These are phyloP conservation scores for Cichlasoma orientale DNA, from an alignment of 2,797 vertebrate genomes.

Conservation along the genomic window DNA sequence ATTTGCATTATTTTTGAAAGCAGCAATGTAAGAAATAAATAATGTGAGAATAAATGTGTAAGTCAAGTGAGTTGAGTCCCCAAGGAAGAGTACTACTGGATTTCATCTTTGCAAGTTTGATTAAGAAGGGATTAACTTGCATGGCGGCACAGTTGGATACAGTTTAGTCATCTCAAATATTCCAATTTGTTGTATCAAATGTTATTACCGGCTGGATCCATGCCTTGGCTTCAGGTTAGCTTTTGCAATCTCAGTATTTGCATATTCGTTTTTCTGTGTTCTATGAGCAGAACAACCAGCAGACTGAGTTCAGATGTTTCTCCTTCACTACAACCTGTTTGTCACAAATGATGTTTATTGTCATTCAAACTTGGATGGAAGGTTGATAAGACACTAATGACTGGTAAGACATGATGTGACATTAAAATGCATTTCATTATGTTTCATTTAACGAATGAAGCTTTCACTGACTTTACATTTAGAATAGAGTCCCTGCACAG, in stretches of 20 bases:
- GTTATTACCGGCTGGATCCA: slow-evolving; percentile 44
- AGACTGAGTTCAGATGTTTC: slow-evolving; percentile 22
- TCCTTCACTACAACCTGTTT: slow-evolving; percentile 13
- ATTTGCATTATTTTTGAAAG: not conserved
- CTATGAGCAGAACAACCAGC: slow-evolving; percentile 14
- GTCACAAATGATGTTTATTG: slow-evolving; percentile 30
- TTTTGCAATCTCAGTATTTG: slow-evolving; percentile 41
- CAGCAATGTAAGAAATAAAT: slow-evolving; percentile 6
- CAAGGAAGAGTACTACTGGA: not conserved
- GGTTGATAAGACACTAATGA: slow-evolving; percentile 35
- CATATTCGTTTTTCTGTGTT: slow-evolving; percentile 48
- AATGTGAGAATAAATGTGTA: not conserved
- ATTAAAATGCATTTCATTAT: slow-evolving; percentile 36
- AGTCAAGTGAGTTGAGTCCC: slow-evolving; percentile 4
- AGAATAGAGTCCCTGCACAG: slow-evolving; percentile 1
- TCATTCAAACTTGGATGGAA: slow-evolving; percentile 33
- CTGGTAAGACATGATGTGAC: slow-evolving; percentile 21
- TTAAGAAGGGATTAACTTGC: slow-evolving; percentile 51
- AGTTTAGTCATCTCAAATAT: slow-evolving; percentile 53
- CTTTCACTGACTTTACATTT: slow-evolving; percentile 31
- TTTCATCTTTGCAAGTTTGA: slow-evolving; percentile 37
- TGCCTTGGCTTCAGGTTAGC: slow-evolving; percentile 51
- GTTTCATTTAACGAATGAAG: slow-evolving; percentile 32
- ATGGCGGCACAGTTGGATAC: slow-evolving; percentile 20
- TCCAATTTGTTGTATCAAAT: slow-evolving; percentile 50